These are phyloP conservation scores for Amphiprion percula DNA, from an alignment of 2,113 vertebrate genomes.

Conservation along the genomic window DNA sequence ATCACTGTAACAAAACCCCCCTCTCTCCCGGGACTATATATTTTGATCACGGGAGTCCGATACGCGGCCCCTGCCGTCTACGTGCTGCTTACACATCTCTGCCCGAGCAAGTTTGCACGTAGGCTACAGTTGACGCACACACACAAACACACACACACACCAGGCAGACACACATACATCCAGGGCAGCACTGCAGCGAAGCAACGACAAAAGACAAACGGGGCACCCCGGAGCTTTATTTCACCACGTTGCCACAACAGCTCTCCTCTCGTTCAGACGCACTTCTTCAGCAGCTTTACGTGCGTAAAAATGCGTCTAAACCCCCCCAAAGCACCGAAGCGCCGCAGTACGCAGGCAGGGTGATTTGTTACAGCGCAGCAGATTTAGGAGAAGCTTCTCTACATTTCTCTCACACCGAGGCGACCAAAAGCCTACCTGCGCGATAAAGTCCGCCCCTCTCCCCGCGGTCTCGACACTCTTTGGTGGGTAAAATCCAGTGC, in stretches of 20 bases:
- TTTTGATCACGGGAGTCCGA: conserved; percentile 83
- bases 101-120: conserved; percentile 84
- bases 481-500: conserved; percentile 67
- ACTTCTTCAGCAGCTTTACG: conserved; percentile 3
- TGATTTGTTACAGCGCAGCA: conserved; percentile 22
- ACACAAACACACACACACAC: conserved; percentile 36
- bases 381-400: not conserved
- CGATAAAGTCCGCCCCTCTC: conserved; percentile 62
- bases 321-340: not conserved
- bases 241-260: not conserved
- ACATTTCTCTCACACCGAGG: conserved; percentile 7
- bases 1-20: conserved; percentile 66
- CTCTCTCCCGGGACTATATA: conserved; percentile 69
- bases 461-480: conserved; percentile 62
- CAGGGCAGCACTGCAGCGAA: conserved; percentile 61
- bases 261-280: not conserved
- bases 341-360: conserved; percentile 11
- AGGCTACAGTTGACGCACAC: conserved; percentile 64
- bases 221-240: conserved; percentile 34
- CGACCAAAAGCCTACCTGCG: conserved; percentile 67
- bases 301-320: not conserved
- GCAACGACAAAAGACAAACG: conserved; percentile 56
- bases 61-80: conserved; percentile 78
- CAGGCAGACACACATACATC: conserved; percentile 45
- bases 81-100: conserved; percentile 78